Base-by-base conservation (phyloP, 1,140 invertebrate genomes). In the Drosophila sucinea region DNA sequence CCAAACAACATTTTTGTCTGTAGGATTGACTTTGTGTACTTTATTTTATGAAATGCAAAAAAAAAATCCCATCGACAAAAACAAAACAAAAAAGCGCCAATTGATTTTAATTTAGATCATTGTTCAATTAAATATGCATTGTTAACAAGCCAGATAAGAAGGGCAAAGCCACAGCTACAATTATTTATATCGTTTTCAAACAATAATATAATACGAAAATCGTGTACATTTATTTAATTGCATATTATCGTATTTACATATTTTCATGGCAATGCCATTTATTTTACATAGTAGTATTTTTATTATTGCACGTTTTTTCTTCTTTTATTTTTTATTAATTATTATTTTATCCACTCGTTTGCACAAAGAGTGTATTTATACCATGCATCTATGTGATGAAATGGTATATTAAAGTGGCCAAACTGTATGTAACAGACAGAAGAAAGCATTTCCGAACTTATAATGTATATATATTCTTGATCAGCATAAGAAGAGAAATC, bases 81-180 rank as follows among this genome's bases (percentile, higher is more conserved):
- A 38, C 35, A 38, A 11, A 38, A 38, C 10, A 38, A 11, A 79
- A 65, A 67, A 76, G 66, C 70, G 66, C 27, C 64, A 79, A 76
- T 40, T 67, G 67, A 55, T 65, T 79, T 71, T 65, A 58, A 66
- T 65, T 77, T 79, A 81, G 73, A 70, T 83, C 57, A 60, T 77
- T 81, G 63, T 65, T 57, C 44, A 77, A 77, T 84, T 80, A 60
- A 70, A 79, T 60, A 79, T 77, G 80, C 76, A 86, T 87, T 86
- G 83, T 83, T 77, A 74, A 87, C 73, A 79, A 64, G 57, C 56
- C 60, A 10, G 63, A 83, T 58, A 79, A 56, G 63, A 64, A 54
- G 41, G 17, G n/a, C 38, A 66, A 63, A n/a, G 30, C 4, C 30
- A 66, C 70, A 68, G 69, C 17, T 32, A 60, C 23, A 55, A 41